phyloP scores from a whole-genome alignment of 2,113 vertebrate species.

The Pterocles burchelli region DNA sequence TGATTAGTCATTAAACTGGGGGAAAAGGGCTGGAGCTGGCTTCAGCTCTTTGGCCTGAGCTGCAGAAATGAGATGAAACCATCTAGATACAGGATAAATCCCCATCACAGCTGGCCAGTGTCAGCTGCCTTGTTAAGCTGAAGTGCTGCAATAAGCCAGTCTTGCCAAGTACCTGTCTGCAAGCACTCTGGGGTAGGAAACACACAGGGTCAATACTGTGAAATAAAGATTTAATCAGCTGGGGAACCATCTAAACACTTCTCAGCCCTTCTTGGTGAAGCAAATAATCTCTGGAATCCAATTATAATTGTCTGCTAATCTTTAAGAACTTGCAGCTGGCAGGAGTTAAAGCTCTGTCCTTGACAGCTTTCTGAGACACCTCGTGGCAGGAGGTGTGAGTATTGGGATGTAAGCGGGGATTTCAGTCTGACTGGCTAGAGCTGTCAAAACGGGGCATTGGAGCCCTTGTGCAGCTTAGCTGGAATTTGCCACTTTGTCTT shows the following conservation, averaged over 20 bases:
- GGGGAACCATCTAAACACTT: conserved; percentile 30
- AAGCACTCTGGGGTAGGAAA: not conserved
- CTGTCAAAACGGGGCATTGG: not conserved
- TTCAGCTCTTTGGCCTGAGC: not conserved
- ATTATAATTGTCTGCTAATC: conserved; percentile 63
- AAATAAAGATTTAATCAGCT: conserved; percentile 44
- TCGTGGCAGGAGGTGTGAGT: conserved; percentile 37
- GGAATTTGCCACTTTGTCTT: not conserved
- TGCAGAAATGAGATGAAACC: conserved; percentile 39
- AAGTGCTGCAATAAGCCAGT: conserved; percentile 6
- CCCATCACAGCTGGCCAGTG: conserved; percentile 8
- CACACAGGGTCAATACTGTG: not conserved
- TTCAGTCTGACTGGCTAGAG: not conserved
- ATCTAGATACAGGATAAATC: not conserved
- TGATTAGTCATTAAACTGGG: conserved; percentile 2
- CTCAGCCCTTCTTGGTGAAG: not conserved
- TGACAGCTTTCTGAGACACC: conserved; percentile 51
- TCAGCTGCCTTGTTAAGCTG: conserved; percentile 14
- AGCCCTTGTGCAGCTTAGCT: not conserved
- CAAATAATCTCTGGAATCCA: conserved; percentile 63
- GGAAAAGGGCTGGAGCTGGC: not conserved
- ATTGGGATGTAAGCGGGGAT: not conserved
- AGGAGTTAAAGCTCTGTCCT: conserved; percentile 30
- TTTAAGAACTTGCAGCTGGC: conserved; percentile 29
- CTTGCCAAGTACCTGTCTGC: conserved; percentile 43